Base-by-base conservation (phyloP, 1,140 invertebrate genomes). In the Whitmania pigra region DNA sequence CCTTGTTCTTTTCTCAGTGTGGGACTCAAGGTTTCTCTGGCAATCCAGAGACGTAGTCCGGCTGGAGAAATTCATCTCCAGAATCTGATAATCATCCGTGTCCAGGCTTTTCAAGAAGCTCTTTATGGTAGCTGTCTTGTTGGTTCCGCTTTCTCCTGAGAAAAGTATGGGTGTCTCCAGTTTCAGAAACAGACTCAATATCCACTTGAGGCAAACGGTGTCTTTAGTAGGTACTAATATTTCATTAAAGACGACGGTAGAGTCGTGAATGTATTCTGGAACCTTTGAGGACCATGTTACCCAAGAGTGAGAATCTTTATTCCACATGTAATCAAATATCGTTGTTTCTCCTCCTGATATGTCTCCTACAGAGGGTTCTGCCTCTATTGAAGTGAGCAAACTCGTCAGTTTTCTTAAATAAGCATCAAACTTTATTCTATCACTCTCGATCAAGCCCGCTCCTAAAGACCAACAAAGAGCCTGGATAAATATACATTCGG, bases 141-240 rank as follows among this genome's bases (percentile, higher is more conserved):
- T 92, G 53, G 91, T 92, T 7, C 91, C 91, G 6, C 90, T 92
- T 77, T 93, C 91, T 2, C 93, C 92, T 0, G 93, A 87, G 15
- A 95, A 82, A 7, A 94, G 82, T 0, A 92, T 86, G 0, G 93
- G 91, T 75, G 88, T 83, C 78, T 88, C 87, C 9, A 88, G 85
- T 69, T 87, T 83, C 76, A 89, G 89, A 88, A 92, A 90, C 36
- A 90, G 81, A 71, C 86, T 84, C 27, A 94, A 84, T 18, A 91
- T 83, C 86, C 90, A 92, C 0, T 86, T 88, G 2, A 88, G 87
- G 67, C 88, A 83, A 9, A 91, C 83, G 0, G 91, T 93, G 77
- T 94, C 92, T 0, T 91, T 85, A 0, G 92, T 95, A 0, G 91
- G 92, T 2, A 95, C 91, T 18, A 94, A 83, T 77, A 94, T 92